Evolutionary conservation across 2,888 invertebrate genomes (phyloP).

Genomic region (Athalia rosae): DNA sequence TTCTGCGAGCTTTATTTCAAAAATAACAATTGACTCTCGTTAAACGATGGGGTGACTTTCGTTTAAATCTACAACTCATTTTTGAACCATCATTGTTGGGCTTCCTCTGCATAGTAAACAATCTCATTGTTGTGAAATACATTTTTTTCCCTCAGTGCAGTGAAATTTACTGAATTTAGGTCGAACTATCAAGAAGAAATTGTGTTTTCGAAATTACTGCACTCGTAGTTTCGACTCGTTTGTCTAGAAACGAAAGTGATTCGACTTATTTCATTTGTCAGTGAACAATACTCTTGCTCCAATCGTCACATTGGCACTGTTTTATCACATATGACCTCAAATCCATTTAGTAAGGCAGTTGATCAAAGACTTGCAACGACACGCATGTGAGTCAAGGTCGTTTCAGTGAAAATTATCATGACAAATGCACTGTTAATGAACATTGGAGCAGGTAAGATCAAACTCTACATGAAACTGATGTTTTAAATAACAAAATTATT

Average conservation of each 20-base stretch:
- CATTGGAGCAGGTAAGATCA: too few species aligned
- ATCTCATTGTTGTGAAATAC: conserved; percentile 24
- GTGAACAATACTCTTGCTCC: background rate
- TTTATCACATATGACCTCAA: background rate
- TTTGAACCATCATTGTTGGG: background rate
- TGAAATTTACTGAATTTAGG: conserved; percentile 29
- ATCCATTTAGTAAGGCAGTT: background rate
- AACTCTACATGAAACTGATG: background rate
- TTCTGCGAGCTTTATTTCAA: conserved; percentile 46
- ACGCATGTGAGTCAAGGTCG: background rate
- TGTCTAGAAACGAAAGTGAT: background rate
- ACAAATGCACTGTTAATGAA: background rate
- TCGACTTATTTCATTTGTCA: background rate
- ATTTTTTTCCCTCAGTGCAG: conserved; percentile 2
- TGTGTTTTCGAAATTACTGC: background rate
- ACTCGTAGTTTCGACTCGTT: background rate
- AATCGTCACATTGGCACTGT: background rate
- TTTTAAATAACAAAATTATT: background rate
- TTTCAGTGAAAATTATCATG: background rate
- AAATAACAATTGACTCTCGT: background rate
- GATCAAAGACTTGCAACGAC: background rate
- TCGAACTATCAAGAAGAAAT: conserved; percentile 3
- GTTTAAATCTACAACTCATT: background rate
- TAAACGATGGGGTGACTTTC: background rate
- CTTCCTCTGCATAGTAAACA: background rate